Evolutionary conservation across 2,888 invertebrate species (phyloP), one percentile per base, ranked within the genome.

Genomic region (Sphaerophoria taeniata): DNA sequence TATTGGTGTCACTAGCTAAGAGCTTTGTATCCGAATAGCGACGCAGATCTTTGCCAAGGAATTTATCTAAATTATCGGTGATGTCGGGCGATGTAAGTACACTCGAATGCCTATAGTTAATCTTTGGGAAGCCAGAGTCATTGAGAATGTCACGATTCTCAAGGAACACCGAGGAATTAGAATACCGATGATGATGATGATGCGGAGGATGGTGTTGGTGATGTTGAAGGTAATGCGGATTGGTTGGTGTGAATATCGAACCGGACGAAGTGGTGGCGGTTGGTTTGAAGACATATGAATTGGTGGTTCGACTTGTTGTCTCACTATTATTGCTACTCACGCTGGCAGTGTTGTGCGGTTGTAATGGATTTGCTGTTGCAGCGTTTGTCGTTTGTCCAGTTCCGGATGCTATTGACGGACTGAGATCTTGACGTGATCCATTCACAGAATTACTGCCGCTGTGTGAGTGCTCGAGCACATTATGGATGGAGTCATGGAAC

Each of bases 131-230:
- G 72, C 89, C 90, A 12, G 89, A 89, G 88, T 92, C 92, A 86
- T 92, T 92, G 76, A 92, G 90, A 88, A 92, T 92, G 88, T 92
- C 92, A 87, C 91, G 91, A 88, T 92, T 92, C 89, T 92, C 92
- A 87, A 92, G 88, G 83, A 92, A 92, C 87, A 92, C 91, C 80
- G 92, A 92, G 86, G 92, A 92, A 86, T 91, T 91, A 58, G 92
- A 92, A 89, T 91, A 91, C 83, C 91, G 91, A 87, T 90, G 89
- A 53, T 82, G 71, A 36, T 63, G 71, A 74, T 73, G 79, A 77
- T 90, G 89, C 45, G 80, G 71, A 74, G 80, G 71, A 74, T 73
- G 79, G 74, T 91, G 91, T 82, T 91, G 91, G 87, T 90, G 89
- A 53, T 82, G 71, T 36, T 63, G 71, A 74, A 70, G 79, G 74